Base-by-base conservation (phyloP, 1,140 invertebrate species). In the Drosophila tsacasi region DNA sequence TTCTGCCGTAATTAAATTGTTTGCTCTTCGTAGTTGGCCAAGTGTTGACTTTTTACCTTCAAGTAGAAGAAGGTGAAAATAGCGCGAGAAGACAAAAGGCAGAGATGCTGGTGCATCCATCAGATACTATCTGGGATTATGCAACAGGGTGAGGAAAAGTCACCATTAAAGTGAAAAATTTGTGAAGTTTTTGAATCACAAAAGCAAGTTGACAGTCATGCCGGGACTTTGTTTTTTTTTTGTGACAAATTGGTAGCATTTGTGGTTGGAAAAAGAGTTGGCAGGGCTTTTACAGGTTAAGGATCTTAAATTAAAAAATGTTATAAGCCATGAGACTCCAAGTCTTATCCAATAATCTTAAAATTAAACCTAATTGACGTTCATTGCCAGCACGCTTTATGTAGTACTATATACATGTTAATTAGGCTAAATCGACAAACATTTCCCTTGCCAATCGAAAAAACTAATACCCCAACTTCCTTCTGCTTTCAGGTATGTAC, bases 401-500 rank as follows among this genome's bases (percentile, higher is more conserved):
- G 15, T n/a, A 57, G 21, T n/a, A n/a, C n/a, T n/a, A n/a, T 23
- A 9, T 25, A 57, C 35, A 40, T 42, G 27, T 42, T 42, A 63
- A n/a, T 42, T n/a, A 42, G 12, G 15, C 57, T 23, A 21, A 62
- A 42, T 60, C 27, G 39, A 32, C 62, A 62, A n/a, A 13, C 27
- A 62, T 44, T 39, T 69, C 44, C 54, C 54, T 19, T 23, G 62
- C 27, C 27, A 58, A 65, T 47, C 44, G 54, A 47, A 30, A 30
- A 17, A 19, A 68, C 52, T 78, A 78, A 82, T 63, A 40, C 37
- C 46, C 12, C n/a, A 46, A 44, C 73, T 65, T 63, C 62, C 23
- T 47, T 50, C 35, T 61, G 7, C 23, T 83, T 83, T 44, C 80
- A 83, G 80, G 80, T 83, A 83, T 65, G 80, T 83, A 74, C 69